These are phyloP conservation scores for Aricia artaxerxes DNA, from an alignment of 2,888 invertebrate species.

Conservation along the genomic window DNA sequence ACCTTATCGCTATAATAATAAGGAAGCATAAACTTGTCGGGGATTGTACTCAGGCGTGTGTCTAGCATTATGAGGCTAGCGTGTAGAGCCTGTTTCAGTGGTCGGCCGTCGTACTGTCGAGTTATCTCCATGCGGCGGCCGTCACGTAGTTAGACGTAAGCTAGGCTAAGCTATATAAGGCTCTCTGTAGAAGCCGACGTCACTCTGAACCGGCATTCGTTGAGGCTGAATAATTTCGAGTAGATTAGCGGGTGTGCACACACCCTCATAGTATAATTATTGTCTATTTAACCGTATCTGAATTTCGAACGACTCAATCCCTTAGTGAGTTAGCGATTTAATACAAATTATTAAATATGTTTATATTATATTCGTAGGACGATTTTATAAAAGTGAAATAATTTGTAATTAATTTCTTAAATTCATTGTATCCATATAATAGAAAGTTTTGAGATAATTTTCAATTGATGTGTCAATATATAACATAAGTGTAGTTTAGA, in stretches of 20 bases:
- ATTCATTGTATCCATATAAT: constrained; percentile 50
- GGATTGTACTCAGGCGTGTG: neutral
- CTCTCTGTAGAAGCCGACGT: neutral
- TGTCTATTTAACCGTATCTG: constrained; percentile 31
- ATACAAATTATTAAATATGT: constrained; percentile 61
- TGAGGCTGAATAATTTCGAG: constrained; percentile 6
- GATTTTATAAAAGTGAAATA: constrained; percentile 46
- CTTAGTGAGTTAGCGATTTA: constrained; percentile 50
- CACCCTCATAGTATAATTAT: constrained; percentile 31
- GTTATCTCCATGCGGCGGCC: constrained; percentile 28
- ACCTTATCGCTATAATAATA: constrained; percentile 21
- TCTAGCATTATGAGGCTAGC: neutral
- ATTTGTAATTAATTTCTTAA: constrained; percentile 54
- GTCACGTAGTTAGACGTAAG: constrained; percentile 34
- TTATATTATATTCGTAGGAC: constrained; percentile 57
- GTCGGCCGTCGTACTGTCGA: constrained; percentile 2
- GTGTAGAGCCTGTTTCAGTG: constrained; percentile 27
- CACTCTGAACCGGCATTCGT: constrained; percentile 20
- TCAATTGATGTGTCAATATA: constrained; percentile 73
- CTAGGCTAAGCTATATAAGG: constrained; percentile 9
- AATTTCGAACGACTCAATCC: constrained; percentile 37
- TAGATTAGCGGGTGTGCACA: neutral
- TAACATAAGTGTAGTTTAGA: constrained; percentile 62
- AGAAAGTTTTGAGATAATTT: constrained; percentile 55
- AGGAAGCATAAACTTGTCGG: neutral